A percentile compares a stretch with the other conserved stretches of the same genome.
Conservation (phyloP, 92 coral and sea anemone genomes). For the Desmophyllum pertusum region DNA sequence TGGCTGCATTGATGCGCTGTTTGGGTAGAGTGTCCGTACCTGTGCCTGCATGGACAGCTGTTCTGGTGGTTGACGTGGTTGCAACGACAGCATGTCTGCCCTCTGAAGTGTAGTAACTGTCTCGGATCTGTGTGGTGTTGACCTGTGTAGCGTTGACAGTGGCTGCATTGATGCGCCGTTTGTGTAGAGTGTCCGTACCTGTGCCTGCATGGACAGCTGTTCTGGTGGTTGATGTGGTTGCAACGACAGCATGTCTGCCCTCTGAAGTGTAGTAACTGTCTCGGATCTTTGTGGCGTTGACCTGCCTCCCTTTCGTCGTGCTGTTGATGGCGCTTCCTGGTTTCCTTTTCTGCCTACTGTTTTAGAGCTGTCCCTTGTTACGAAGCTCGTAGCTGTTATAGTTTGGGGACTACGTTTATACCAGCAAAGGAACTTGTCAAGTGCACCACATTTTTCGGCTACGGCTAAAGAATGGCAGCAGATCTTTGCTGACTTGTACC, state of each 20-base stretch:
- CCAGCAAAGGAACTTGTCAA: constrained; percentile 24
- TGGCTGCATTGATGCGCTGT: too few relatives aligned
- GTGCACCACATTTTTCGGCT: constrained; percentile 14
- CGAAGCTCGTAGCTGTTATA: constrained; percentile 13
- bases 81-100: constrained; percentile 1
- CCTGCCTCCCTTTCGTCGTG: constrained; percentile 29
- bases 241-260: constrained; percentile 1
- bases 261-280: constrained; percentile 12
- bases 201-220: not conserved
- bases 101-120: constrained; percentile 14
- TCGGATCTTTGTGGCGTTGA: not conserved
- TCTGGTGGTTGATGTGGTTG: constrained; percentile 5
- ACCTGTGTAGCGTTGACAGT: too few relatives aligned
- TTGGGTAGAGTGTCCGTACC: too few relatives aligned
- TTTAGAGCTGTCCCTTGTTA: constrained; percentile 19
- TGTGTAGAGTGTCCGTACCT: too few relatives aligned
- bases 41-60: not conserved
- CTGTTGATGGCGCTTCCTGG: constrained; percentile 12
- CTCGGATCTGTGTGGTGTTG: not conserved
- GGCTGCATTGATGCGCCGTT: too few relatives aligned
- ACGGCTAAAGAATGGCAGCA: constrained; percentile 36
- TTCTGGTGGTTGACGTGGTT: constrained; percentile 2
- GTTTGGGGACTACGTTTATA: constrained; percentile 28
- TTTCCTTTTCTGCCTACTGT: constrained; percentile 34
- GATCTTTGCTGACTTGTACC: constrained; percentile 30